Percentiles rank a stretch among this genome's conserved stretches.
Evolutionary conservation across 1,140 invertebrate genomes (phyloP).

Genomic region (Drosophila virilis): DNA sequence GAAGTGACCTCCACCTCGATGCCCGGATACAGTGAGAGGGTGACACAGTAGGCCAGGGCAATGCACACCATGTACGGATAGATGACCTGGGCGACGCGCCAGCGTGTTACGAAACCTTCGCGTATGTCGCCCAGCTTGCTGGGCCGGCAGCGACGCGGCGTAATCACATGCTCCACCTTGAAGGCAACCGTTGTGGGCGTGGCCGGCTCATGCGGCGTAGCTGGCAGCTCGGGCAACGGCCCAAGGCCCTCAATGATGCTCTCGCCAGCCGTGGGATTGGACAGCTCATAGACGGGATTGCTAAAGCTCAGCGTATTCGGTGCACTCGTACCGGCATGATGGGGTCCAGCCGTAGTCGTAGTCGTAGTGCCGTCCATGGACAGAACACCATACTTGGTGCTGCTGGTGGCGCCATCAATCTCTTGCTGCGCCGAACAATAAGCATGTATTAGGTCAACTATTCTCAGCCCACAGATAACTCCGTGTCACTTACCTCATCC

Average conservation of each 20-base stretch:
- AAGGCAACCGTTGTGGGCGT: slow-evolving; percentile 85
- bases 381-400: slow-evolving; percentile 76
- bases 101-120: slow-evolving; percentile 88
- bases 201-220: slow-evolving; percentile 78
- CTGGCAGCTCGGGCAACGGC: slow-evolving; percentile 78
- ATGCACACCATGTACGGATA: slow-evolving; percentile 96
- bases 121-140: slow-evolving; percentile 84
- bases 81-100: slow-evolving; percentile 91
- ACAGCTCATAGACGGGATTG: slow-evolving; percentile 92
- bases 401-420: slow-evolving; percentile 62
- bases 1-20: slow-evolving; percentile 94
- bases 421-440: slow-evolving; percentile 62
- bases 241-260: slow-evolving; percentile 82
- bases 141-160: slow-evolving; percentile 86
- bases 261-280: slow-evolving; percentile 86
- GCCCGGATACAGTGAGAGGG: slow-evolving; percentile 94
- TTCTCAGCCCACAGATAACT: neutral
- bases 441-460: neutral
- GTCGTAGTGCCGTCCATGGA: slow-evolving; percentile 84
- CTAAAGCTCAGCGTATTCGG: slow-evolving; percentile 85
- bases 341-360: slow-evolving; percentile 68
- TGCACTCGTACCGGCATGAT: slow-evolving; percentile 31
- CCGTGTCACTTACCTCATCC: slow-evolving; percentile 88
- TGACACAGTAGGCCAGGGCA: slow-evolving; percentile 93
- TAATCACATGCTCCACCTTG: slow-evolving; percentile 93